Evolutionary conservation across 2,113 vertebrate species (phyloP), one percentile per base, ranked within the genome.

Genomic region (Myotis brandtii): DNA sequence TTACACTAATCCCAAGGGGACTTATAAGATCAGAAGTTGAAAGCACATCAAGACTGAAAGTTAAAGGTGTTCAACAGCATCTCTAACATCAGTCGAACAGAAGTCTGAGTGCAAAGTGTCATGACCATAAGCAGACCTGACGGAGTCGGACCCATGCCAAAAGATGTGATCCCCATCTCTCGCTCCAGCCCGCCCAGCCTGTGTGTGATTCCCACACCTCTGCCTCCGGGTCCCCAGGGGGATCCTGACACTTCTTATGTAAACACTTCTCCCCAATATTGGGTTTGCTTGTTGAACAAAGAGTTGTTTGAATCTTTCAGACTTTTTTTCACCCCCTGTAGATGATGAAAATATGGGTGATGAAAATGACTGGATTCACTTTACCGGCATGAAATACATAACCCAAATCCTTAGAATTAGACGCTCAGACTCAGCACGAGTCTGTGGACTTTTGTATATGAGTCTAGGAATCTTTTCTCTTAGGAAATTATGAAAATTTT

Each of bases 201-300:
- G 37, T 66, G 64, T 46, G 9, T 34, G 77, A 73, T 18, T 62
- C 7, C 2, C 46, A 27, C 13, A 34, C 23, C 20, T 73, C 32
- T 85, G 86, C 69, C 94, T 76, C 1, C 0, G 37, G 88, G 88
- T 83, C 48, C 43, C 23, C 17, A 69, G 52, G 66, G 34, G 32
- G 23, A 23, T 93, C 69, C 64, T 37, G 50, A 54, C 76, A 91
- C 37, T 92, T 93, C 9, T 70, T 32, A 72, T 23, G 52, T 89
- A 64, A 96, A 81, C 64, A 92, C n/a, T 48, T 64, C 76, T n/a
- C 20, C 93, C 46, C 52, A 16, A 23, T 88, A 81, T 59, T 75
- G 73, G 27, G 30, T 27, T 93, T 83, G 23, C 43, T 84, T 80
- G 69, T 84, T 34, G 86, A 91, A 94, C 83, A 86, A 96, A 96